Evolutionary conservation across 2,888 invertebrate species (phyloP).

Genomic region (Drosophila prostipennis): DNA sequence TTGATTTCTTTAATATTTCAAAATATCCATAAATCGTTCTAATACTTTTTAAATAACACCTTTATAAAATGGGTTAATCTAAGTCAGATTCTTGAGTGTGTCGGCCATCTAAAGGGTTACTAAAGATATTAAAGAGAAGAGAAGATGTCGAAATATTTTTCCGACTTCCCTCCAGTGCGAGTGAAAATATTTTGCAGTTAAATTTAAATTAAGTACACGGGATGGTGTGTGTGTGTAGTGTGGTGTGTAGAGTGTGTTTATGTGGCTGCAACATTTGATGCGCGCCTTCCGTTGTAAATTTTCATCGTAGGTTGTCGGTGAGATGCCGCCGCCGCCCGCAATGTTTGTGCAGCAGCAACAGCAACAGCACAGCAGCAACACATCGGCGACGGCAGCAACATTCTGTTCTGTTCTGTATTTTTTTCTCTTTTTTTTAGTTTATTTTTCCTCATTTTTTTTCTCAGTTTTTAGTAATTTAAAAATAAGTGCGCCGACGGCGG

Average conservation of each 20-base stretch:
- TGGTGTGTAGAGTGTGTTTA: constrained; percentile 40
- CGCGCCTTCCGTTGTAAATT: constrained; percentile 61
- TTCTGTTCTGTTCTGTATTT: constrained; percentile 24
- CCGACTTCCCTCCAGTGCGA: constrained; percentile 68
- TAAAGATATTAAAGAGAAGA: neutral
- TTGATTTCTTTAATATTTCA: neutral
- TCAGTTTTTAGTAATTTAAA: constrained; percentile 76
- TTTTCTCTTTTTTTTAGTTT: constrained; percentile 1
- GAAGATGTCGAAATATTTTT: constrained; percentile 30
- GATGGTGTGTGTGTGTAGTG: constrained; percentile 12
- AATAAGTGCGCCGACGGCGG: constrained; percentile 79
- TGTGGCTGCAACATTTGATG: constrained; percentile 75
- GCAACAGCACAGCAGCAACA: constrained; percentile 23
- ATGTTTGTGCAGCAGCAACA: constrained; percentile 44
- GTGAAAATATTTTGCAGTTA: constrained; percentile 79
- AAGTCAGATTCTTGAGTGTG: neutral
- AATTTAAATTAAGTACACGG: constrained; percentile 71
- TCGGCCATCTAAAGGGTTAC: neutral
- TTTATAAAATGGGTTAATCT: neutral
- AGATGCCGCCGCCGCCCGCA: constrained; percentile 51
- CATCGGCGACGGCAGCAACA: constrained; percentile 37
- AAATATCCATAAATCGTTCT: neutral
- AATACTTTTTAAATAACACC: neutral
- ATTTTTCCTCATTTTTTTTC: constrained; percentile 6
- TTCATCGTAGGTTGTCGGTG: constrained; percentile 50